These are phyloP conservation scores for Cettia cetti DNA, from an alignment of 2,113 vertebrate genomes.

Conservation along the genomic window DNA sequence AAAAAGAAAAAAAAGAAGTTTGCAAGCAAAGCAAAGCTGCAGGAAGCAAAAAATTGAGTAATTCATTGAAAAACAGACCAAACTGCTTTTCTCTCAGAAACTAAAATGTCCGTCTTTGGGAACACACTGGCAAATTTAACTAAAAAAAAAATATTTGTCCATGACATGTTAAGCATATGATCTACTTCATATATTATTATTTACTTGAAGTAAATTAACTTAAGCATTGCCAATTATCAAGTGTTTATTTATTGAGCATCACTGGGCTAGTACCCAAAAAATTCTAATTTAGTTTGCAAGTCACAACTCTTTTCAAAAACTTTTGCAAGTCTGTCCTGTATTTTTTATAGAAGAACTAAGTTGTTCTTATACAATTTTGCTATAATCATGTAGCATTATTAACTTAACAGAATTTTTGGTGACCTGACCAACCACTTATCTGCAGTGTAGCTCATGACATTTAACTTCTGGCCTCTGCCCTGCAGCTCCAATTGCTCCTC, in stretches of 20 bases:
- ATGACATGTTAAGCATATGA: background rate
- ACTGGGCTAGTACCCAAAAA: background rate
- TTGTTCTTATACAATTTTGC: background rate
- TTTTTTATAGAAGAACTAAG: background rate
- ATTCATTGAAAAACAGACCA: background rate
- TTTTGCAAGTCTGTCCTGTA: background rate
- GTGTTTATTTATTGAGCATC: background rate
- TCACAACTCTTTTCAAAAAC: background rate
- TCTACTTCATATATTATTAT: background rate
- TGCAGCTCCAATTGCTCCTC: background rate
- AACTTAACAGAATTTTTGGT: background rate
- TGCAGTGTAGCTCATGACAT: background rate
- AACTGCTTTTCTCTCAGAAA: background rate
- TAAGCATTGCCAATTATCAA: background rate
- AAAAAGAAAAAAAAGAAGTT: background rate
- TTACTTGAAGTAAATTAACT: background rate
- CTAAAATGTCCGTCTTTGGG: background rate
- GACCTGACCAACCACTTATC: background rate
- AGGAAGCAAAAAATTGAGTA: constrained; percentile 25
- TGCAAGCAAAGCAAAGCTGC: constrained; percentile 1
- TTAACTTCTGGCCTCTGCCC: background rate
- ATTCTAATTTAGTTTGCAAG: background rate
- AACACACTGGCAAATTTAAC: background rate
- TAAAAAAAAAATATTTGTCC: background rate
- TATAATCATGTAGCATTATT: background rate